phyloP scores from a whole-genome alignment of 2,888 invertebrate species.

The Harpagoxenus sublaevis region DNA sequence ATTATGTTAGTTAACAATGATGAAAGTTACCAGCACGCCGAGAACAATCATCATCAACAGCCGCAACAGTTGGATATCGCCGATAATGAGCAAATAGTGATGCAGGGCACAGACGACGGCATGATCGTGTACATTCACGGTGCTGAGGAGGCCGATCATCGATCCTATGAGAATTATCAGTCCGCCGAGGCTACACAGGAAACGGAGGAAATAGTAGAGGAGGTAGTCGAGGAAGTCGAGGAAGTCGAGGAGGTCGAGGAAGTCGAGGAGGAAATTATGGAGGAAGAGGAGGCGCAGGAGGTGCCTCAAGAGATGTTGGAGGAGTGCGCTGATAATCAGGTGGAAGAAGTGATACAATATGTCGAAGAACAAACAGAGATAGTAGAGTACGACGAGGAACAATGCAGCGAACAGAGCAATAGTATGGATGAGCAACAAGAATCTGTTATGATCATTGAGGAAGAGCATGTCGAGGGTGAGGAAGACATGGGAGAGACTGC shows the following conservation, averaged over 20 bases:
- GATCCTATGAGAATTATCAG: slow-evolving; percentile 73
- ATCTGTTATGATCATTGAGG: slow-evolving; percentile 83
- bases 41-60: slow-evolving; percentile 73
- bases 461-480: slow-evolving; percentile 79
- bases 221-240: slow-evolving; percentile 82
- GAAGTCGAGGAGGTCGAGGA: slow-evolving; percentile 81
- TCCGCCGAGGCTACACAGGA: slow-evolving; percentile 71
- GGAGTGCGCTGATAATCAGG: slow-evolving; percentile 75
- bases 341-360: slow-evolving; percentile 83
- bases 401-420: slow-evolving; percentile 73
- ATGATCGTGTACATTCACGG: slow-evolving; percentile 84
- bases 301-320: slow-evolving; percentile 74
- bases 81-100: slow-evolving; percentile 81
- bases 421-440: slow-evolving; percentile 73
- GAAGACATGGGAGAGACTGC: slow-evolving; percentile 64
- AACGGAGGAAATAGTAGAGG: slow-evolving; percentile 82
- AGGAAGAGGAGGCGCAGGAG: slow-evolving; percentile 71
- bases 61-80: slow-evolving; percentile 81
- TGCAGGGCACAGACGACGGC: slow-evolving; percentile 82
- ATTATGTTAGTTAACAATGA: slow-evolving; percentile 83
- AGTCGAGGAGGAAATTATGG: slow-evolving; percentile 81
- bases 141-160: slow-evolving; percentile 75
- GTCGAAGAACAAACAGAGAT: slow-evolving; percentile 86
- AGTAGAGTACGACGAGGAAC: slow-evolving; percentile 82
- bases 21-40: slow-evolving; percentile 75